Evolutionary conservation across 2,113 vertebrate species (phyloP).

Genomic region (Gallinago jamesoni): DNA sequence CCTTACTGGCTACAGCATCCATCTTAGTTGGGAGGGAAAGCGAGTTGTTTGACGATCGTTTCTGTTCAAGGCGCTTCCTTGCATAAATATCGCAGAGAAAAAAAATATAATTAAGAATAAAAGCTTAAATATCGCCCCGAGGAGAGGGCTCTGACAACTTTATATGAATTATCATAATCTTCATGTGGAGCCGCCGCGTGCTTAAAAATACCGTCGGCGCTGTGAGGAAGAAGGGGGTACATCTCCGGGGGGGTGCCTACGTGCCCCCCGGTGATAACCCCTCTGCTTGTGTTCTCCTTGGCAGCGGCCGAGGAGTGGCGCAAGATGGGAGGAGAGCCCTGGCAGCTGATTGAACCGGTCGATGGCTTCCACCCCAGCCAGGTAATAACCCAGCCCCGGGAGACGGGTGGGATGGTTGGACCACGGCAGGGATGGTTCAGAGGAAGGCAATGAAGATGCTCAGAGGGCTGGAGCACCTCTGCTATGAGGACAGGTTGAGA

Average conservation of each 20-base stretch:
- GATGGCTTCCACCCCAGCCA: slow-evolving; percentile 82
- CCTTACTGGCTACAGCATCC: background rate
- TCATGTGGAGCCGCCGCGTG: background rate
- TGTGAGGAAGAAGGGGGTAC: background rate
- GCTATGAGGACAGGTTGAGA: too few species aligned
- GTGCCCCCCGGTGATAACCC: accelerated
- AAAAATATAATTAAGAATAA: background rate
- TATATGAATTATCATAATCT: background rate
- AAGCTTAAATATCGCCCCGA: slow-evolving; percentile 18
- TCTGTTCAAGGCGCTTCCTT: background rate
- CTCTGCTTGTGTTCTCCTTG: background rate
- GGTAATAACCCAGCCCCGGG: slow-evolving; percentile 7
- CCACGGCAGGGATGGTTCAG: accelerated
- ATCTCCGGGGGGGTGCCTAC: accelerated
- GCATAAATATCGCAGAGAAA: background rate
- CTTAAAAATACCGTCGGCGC: background rate
- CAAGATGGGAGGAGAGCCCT: slow-evolving; percentile 68
- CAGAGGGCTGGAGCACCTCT: too few species aligned
- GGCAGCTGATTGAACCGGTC: slow-evolving; percentile 75
- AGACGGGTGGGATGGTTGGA: accelerated
- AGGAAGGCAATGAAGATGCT: too few species aligned
- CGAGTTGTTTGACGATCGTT: background rate
- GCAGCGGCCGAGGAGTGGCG: slow-evolving; percentile 71
- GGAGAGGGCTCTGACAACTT: background rate
- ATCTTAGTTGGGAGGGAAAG: slow-evolving; percentile 20